phyloP scores from a whole-genome alignment of 2,797 vertebrate species.

The Graptemys geographica region DNA sequence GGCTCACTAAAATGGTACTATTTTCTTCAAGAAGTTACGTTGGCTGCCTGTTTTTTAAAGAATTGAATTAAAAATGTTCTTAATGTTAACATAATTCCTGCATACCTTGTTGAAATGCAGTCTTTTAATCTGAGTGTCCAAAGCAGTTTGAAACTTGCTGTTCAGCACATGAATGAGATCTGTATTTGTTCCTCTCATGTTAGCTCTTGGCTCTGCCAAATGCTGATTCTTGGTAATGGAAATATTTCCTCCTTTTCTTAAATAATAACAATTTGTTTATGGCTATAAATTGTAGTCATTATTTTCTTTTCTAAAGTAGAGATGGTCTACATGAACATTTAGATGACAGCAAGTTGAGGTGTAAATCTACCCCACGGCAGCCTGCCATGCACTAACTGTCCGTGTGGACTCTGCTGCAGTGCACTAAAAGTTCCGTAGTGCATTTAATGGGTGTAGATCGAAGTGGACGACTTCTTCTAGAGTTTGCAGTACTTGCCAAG shows the following conservation, averaged over 20 bases:
- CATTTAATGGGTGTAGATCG: neutral
- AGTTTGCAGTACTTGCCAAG: too few species aligned
- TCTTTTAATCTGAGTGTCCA: neutral
- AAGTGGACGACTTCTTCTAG: neutral
- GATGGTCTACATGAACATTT: neutral
- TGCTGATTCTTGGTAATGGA: neutral
- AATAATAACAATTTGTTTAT: neutral
- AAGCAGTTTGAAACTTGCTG: neutral
- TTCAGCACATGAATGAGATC: neutral
- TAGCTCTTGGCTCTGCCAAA: neutral
- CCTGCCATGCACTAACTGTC: too few species aligned
- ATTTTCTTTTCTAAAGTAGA: constrained; percentile 16
- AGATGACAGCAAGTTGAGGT: neutral
- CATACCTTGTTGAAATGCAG: constrained; percentile 3
- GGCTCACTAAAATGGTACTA: neutral
- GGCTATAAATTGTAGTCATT: neutral
- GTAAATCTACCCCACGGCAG: neutral
- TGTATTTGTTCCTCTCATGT: neutral
- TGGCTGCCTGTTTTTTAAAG: neutral
- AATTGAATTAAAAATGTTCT: constrained; percentile 5
- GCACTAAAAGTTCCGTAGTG: neutral
- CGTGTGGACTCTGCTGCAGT: neutral
- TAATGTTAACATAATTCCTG: constrained; percentile 10
- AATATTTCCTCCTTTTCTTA: neutral
- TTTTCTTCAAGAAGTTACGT: neutral